Evolutionary conservation across 2,797 vertebrate species (phyloP), one percentile per base, ranked within the genome.

Genomic region (Ispidina lecontei): DNA sequence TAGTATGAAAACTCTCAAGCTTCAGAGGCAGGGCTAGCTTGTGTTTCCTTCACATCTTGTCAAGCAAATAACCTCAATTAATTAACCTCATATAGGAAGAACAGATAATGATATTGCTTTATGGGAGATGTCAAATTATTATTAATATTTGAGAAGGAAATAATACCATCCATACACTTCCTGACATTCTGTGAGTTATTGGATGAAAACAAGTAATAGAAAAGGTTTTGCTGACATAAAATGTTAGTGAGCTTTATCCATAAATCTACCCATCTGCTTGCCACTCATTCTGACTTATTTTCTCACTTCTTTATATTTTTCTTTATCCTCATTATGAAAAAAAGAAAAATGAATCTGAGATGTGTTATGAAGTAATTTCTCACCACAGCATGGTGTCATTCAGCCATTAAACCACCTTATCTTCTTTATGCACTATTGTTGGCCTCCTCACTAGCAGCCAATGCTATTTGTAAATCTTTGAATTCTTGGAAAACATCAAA

Each of bases 41-140:
- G 29, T 8, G 21, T 1, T 54, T 77, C 11, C 15, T 68, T 84
- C 26, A 44, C 4, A 26, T 47, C 0, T 0, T 41, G 22, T 49
- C 33, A 62, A 72, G 16, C 10, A 82, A 92, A 60, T 43, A 54
- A 54, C 4, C 4, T 60, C 33, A 46, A 77, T 52, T 49, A 68
- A 77, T n/a, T 22, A 70, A 20, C 3, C 12, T 35, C 10, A 20
- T 62, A 18, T 3, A 35, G 25, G 9, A 84, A 78, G 4, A 69
- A 3, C 6, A 74, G 17, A 22, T 39, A 56, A 51, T 33, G 8
- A 59, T 68, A 37, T n/a, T 68, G 3, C 4, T 68, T 81, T 68
- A 29, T 28, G 3, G 28, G 84, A 71, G 12, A n/a, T 28, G 4
- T 21, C 29, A 46, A 6, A 22, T 62, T 59, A 31, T 60, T 83